A percentile compares a stretch with the other conserved stretches of the same genome.
These are phyloP conservation scores for Melanostoma scalare DNA, from an alignment of 2,888 invertebrate genomes.

Conservation along the genomic window DNA sequence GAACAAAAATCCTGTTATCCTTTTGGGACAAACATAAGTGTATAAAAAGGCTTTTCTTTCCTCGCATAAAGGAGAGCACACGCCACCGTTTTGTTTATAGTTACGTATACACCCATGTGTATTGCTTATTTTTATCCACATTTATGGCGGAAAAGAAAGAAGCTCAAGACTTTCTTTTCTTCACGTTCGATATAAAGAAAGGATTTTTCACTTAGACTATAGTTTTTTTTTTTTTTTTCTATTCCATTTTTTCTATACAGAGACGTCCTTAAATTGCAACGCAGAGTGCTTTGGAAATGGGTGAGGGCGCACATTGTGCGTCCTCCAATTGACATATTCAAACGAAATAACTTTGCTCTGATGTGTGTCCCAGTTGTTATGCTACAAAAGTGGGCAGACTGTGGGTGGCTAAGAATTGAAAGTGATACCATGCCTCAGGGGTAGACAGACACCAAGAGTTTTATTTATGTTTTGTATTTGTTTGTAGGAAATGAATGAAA, in stretches of 20 bases:
- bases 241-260: neutral
- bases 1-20: slow-evolving; percentile 15
- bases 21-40: neutral
- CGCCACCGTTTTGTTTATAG: neutral
- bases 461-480: no score
- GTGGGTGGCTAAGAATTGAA: no score
- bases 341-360: neutral
- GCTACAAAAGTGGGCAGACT: no score
- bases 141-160: slow-evolving; percentile 13
- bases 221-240: slow-evolving; percentile 11
- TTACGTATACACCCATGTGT: neutral
- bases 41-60: neutral
- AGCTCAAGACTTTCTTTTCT: slow-evolving; percentile 27
- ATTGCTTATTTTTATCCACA: slow-evolving; percentile 6
- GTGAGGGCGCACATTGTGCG: slow-evolving; percentile 2
- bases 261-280: slow-evolving; percentile 25
- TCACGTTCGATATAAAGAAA: slow-evolving; percentile 32
- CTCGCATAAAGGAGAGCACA: neutral
- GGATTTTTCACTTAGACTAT: slow-evolving; percentile 32
- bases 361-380: slow-evolving; percentile 10
- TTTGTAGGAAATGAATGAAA: no score
- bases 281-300: slow-evolving; percentile 19
- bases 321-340: slow-evolving; percentile 28
- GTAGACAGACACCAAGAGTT: no score
- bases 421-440: no score